Base-by-base conservation (phyloP, 53 echinoderm and acorn worm genomes). In the Paelopatides confundens region DNA sequence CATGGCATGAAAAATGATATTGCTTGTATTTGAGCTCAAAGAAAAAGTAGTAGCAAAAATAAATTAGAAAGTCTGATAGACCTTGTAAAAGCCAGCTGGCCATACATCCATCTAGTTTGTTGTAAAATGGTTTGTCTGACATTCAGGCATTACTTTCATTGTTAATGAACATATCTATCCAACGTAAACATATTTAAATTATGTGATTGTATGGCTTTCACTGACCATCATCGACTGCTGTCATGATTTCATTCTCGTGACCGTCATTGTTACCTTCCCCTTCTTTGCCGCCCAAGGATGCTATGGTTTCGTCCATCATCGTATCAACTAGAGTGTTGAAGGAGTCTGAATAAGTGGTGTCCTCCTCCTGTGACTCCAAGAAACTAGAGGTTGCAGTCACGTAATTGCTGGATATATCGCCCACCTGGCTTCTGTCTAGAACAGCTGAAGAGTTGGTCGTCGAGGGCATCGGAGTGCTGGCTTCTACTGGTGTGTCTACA, bases 401-500 rank as follows among this genome's bases (percentile, higher is more conserved):
- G 9, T 74, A 74, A 9, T 40, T 74, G 46, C 28, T 36, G 2
- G 74, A 74, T 11, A 21, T 74, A 28, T 74, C 74, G 21, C 74
- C 39, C 36, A 40, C 39, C 26, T 39, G 39, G 47, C 24, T 39
- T 43, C 39, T 17, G 46, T 74, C 74, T 26, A 35, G n/a, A 43
- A 39, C 40, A 3, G 74, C 74, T 39, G 74, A 40, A 23, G 74
- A 74, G 69, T 69, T 31, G 24, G 49, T 48, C 3, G 89, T 28
- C 13, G 85, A 47, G 31, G 90, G 37, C 36, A 90, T 65, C 15
- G 90, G 90, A 32, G 84, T 85, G 49, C 89, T 89, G 71, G 89
- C 71, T 74, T 71, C 71, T 5, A 89, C 8, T 48, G 83, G 89
- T 50, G 30, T 40, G 52, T 36, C 68, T 3, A 63, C 77, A 31